Evolutionary conservation across 2,888 invertebrate species (phyloP), one percentile per base, ranked within the genome.

Genomic region (Synergus japonicus): DNA sequence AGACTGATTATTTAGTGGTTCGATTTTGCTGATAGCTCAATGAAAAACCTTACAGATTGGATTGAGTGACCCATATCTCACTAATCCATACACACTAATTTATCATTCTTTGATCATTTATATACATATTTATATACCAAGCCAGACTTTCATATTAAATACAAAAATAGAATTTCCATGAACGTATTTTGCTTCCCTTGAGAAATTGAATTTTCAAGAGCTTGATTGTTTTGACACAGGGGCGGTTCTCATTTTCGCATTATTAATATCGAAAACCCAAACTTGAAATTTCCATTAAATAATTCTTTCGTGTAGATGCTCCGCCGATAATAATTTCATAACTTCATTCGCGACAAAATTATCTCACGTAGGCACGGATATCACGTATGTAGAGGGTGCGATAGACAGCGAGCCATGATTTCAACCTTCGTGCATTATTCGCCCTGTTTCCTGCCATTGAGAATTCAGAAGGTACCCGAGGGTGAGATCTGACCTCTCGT

Each of bases 381-480:
- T 22, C 22, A 60, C 12, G 12, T 60, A 18, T 29, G 22, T 49
- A 15, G 54, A 18, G 65, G 43, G 65, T 43, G 65, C 10, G 43
- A 41, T n/a, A 43, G 3, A 10, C 37, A 4, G n/a, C 9, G n/a
- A 43, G n/a, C 41, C 65, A 66, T 41, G 65, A 41, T 65, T 41
- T 43, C 15, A 65, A 65, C 65, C 43, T n/a, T 65, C n/a, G 37
- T 41, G 41, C 44, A 67, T 67, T 67, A 67, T 44, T 67, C 44
- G 44, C 12, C 12, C 29, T 49, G 8, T 46, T 69, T 49, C 49
- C 29, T 22, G 69, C 46, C n/a, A 49, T 49, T 54, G 37, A 73
- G 69, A 46, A 73, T 73, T 54, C 37, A 49, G 22, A 44, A 44
- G n/a, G 49, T 29, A 37, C 22, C 29, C n/a, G 69, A 15, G 69